A percentile compares a stretch with the other conserved stretches of the same genome.
These are phyloP conservation scores for Acanthosepion lycidas DNA, from an alignment of 2,888 invertebrate genomes.

Conservation along the genomic window DNA sequence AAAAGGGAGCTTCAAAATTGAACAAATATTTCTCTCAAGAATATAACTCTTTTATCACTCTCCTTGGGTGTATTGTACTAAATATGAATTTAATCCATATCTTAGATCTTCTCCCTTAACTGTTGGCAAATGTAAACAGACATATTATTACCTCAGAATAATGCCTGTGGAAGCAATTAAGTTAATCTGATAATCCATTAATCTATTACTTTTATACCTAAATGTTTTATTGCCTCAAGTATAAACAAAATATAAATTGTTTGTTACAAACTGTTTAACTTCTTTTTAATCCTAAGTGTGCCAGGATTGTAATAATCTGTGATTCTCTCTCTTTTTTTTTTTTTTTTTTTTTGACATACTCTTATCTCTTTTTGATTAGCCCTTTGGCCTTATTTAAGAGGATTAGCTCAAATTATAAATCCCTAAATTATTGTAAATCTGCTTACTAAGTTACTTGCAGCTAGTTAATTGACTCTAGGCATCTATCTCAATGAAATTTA, in stretches of 20 bases:
- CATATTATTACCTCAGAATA: neutral
- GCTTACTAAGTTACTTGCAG: neutral
- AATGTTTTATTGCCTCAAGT: neutral
- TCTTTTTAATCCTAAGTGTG: neutral
- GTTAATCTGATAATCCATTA: constrained; percentile 4
- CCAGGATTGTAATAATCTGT: neutral
- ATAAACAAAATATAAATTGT: neutral
- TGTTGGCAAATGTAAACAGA: neutral
- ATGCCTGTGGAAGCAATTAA: neutral
- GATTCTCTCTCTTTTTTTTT: neutral
- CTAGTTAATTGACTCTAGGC: neutral
- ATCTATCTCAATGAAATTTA: neutral
- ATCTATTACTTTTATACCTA: neutral
- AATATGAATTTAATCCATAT: neutral
- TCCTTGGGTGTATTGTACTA: no score
- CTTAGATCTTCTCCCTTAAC: neutral
- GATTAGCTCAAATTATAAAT: neutral
- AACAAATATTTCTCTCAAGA: no score
- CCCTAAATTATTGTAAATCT: neutral
- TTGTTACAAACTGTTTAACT: neutral
- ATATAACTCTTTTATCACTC: no score
- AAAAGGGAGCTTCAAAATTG: no score
- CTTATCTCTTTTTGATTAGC: neutral
- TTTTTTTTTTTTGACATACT: neutral
- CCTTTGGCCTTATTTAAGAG: neutral